A percentile compares a stretch with the other conserved stretches of the same genome.
phyloP scores from a whole-genome alignment of 92 coral and sea anemone species.

The Phymanthus crucifer region DNA sequence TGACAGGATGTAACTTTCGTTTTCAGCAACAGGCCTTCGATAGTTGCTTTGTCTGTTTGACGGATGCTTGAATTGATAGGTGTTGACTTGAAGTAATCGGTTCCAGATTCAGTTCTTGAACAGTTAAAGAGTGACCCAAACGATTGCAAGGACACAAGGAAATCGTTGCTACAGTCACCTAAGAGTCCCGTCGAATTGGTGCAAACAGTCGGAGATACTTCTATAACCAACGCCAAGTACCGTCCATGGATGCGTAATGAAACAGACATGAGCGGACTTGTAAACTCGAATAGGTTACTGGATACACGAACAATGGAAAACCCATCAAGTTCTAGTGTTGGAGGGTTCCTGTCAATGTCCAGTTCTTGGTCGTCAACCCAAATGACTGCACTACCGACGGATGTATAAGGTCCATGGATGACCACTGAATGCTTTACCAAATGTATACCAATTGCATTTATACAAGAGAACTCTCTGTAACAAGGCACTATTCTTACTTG shows the following conservation, averaged over 20 bases:
- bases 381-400: slow-evolving; percentile 56
- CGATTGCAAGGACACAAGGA: slow-evolving; percentile 33
- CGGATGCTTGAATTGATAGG: background rate
- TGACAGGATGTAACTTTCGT: slow-evolving; percentile 54
- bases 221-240: slow-evolving; percentile 38
- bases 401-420: slow-evolving; percentile 85
- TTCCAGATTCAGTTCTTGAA: slow-evolving; percentile 14
- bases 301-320: slow-evolving; percentile 48
- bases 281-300: slow-evolving; percentile 33
- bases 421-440: slow-evolving; percentile 63
- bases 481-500: slow-evolving; percentile 90
- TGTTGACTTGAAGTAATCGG: slow-evolving; percentile 6
- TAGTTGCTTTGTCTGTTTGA: background rate
- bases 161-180: slow-evolving; percentile 56
- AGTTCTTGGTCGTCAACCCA: slow-evolving; percentile 79
- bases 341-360: slow-evolving; percentile 63
- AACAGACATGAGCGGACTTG: slow-evolving; percentile 26
- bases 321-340: slow-evolving; percentile 39
- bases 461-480: slow-evolving; percentile 62
- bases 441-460: slow-evolving; percentile 81
- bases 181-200: slow-evolving; percentile 56
- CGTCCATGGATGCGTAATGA: slow-evolving; percentile 61
- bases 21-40: slow-evolving; percentile 41
- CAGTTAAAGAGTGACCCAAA: slow-evolving; percentile 22
- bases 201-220: slow-evolving; percentile 44